Evolutionary conservation across 2,888 invertebrate species (phyloP), one percentile per base, ranked within the genome.

Genomic region (Synergus umbraculus): DNA sequence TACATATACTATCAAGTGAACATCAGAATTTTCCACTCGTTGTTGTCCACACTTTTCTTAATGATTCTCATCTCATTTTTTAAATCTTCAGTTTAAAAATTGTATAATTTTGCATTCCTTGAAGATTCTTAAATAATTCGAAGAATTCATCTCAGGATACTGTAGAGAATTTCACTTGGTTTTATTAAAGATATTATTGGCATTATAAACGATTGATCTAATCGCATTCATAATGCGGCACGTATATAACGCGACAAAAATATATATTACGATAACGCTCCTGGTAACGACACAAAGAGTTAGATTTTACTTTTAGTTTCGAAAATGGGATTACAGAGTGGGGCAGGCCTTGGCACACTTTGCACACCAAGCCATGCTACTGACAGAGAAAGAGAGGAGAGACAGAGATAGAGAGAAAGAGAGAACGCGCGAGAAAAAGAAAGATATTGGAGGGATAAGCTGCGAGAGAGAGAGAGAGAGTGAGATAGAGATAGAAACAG

Each of bases 231-330:
- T 73, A 73, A 73, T 49, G 69, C 67, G 79, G 77, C 79, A 81
- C 79, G 81, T 83, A 73, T 63, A 79, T 77, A 81, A 83, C 82
- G 83, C 82, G 85, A 88, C 87, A 81, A 86, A 89, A 88, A 89
- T 90, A 88, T 87, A 85, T 86, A 86, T 88, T 86, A 88, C 87
- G 87, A 84, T 87, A 87, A 88, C 85, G 83, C 84, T 84, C 82
- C 84, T 86, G 86, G 88, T 85, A 88, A 88, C 86, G 86, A 87
- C 88, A 90, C 90, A 91, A 90, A 89, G 89, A 90, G 91, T 91
- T 91, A 91, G 91, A 92, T 91, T 92, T 92, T 92, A 91, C 92
- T 92, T 92, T 91, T 91, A 90, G 92, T 92, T 92, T 92, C 92
- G 91, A 92, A 92, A 92, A 92, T 90, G 90, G 88, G 90, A 89